phyloP scores from a whole-genome alignment of 2,797 vertebrate genomes.

The Oophaga sylvatica region DNA sequence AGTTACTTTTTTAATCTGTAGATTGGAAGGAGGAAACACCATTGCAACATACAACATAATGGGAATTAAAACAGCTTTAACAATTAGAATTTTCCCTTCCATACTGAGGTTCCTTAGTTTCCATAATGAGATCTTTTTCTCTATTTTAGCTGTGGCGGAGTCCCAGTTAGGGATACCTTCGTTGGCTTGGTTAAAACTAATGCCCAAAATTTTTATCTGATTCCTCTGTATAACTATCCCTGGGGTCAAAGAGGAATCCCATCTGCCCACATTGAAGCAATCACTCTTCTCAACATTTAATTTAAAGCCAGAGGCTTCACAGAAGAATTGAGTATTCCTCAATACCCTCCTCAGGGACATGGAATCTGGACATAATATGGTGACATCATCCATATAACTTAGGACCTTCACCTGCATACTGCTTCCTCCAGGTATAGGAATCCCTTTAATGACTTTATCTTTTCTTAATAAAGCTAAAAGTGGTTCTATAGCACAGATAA shows the following conservation, averaged over 20 bases:
- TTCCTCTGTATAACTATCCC: too few relatives aligned
- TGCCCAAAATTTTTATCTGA: too few relatives aligned
- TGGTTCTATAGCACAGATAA: too few relatives aligned
- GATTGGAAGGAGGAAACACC: background rate
- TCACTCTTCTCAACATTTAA: background rate
- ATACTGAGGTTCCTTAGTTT: background rate
- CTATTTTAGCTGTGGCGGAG: fast-evolving
- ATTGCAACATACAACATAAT: background rate
- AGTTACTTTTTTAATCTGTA: background rate
- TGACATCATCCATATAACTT: background rate
- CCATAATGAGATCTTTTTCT: background rate
- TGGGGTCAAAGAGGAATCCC: too few relatives aligned
- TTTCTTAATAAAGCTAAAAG: fast-evolving
- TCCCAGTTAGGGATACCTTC: background rate
- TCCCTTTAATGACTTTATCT: background rate
- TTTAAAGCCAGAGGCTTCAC: background rate
- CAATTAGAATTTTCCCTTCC: background rate
- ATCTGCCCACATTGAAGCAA: background rate
- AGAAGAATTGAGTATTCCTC: background rate
- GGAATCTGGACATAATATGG: background rate
- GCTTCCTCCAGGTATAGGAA: background rate
- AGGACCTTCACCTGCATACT: fast-evolving
- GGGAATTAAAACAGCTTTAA: background rate
- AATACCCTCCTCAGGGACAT: background rate
- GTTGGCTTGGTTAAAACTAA: too few relatives aligned